Evolutionary conservation across 2,888 invertebrate species (phyloP).

Genomic region (Cephus pulcher): DNA sequence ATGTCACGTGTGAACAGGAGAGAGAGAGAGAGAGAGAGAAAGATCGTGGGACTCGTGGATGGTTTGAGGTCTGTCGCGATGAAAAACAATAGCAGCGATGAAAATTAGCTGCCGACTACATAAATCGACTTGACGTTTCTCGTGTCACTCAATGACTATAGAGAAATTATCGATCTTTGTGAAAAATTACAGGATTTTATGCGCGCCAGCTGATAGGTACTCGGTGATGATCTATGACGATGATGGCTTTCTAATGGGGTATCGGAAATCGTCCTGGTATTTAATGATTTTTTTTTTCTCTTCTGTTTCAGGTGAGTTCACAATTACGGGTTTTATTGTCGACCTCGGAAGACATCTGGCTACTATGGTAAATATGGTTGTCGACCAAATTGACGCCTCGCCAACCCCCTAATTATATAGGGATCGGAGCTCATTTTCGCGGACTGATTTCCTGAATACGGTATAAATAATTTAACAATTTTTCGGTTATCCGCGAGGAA

Average conservation of each 20-base stretch:
- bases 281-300: background rate
- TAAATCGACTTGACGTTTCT: background rate
- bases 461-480: background rate
- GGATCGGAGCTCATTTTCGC: background rate
- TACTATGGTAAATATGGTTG: background rate
- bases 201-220: background rate
- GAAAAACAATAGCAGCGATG: background rate
- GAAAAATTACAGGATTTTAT: background rate
- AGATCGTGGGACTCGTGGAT: background rate
- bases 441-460: background rate
- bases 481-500: background rate
- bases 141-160: background rate
- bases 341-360: background rate
- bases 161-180: background rate
- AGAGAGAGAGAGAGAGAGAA: background rate
- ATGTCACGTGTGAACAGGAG: no score
- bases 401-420: background rate
- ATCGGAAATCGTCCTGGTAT: background rate
- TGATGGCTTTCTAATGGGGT: background rate
- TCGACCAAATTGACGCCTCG: background rate
- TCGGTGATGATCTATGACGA: background rate
- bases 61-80: background rate
- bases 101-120: background rate
- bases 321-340: background rate
- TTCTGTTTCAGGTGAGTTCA: conserved; percentile 40